Base-by-base conservation (phyloP, 2,113 vertebrate species). In the Erythrolamprus reginae region DNA sequence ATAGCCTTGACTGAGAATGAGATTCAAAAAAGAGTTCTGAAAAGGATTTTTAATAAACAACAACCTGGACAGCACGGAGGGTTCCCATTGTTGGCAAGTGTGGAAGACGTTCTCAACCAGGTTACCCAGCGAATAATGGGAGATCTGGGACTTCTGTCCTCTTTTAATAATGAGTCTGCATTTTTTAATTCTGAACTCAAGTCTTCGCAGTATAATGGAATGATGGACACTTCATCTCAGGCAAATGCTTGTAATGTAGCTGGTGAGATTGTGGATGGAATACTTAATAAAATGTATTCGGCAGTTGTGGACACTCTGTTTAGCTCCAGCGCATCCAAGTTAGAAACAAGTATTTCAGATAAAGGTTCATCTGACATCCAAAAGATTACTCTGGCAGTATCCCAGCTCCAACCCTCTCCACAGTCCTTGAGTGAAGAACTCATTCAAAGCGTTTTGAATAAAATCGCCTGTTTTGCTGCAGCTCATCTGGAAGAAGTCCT, bases 1-100 rank as follows among this genome's bases (percentile, higher is more conserved):
- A 84, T 91, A 21, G 90, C 90, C 26, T 84, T 91, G 33, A 91
- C 86, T 2, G 90, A 91, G 84, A 88, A 91, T 47, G 90, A 91
- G 45, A 26, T 91, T 61, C 86, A 91, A n/a, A 91, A 91, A 61
- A 91, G 90, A 33, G 90, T 91, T 4, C 52, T 91, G 53, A 88
- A 88, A 51, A 91, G 77, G 90, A 91, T 91, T 51, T 91, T 91
- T 61, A 42, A 55, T 45, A 88, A 55, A 48, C 70, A 88, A 10
- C 53, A 23, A 1, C 8, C 77, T 2, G 86, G 90, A 3, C 53
- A 91, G n/a, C 58, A 50, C 21, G 77, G 53, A 24, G 9, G 48
- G 10, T 61, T 33, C 6, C 86, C 86, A 4, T 7, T 88, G n/a
- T 0, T 84, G 53, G 33, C 90, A 2, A 51, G 53, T 51, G 86